Percentiles rank a stretch among this genome's conserved stretches.
Evolutionary conservation across 2,797 vertebrate genomes (phyloP).

Genomic region (Oophaga sylvatica): DNA sequence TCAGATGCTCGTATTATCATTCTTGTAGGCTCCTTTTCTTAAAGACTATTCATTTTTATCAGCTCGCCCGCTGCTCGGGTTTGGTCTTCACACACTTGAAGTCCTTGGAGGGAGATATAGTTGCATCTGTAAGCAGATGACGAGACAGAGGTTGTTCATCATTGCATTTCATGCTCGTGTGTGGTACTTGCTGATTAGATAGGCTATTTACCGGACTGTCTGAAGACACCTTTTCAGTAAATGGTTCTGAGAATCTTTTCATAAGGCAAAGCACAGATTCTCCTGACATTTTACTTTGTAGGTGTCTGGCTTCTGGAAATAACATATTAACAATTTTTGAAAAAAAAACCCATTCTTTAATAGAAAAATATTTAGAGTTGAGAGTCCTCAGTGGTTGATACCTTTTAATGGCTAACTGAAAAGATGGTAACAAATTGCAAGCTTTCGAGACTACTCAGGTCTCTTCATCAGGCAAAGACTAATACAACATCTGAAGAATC

Average conservation of each 20-base stretch:
- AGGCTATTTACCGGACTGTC: background rate
- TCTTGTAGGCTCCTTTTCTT: constrained; percentile 39
- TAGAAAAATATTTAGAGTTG: too few species aligned
- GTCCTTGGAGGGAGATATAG: constrained; percentile 45
- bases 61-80: constrained; percentile 33
- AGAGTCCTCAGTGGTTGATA: too few species aligned
- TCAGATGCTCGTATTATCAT: constrained; percentile 56
- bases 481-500: too few species aligned
- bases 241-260: background rate
- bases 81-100: constrained; percentile 28
- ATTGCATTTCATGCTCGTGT: background rate
- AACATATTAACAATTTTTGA: constrained; percentile 16
- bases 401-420: too few species aligned
- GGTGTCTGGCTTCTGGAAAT: constrained; percentile 4
- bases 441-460: too few species aligned
- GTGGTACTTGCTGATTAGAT: constrained; percentile 36
- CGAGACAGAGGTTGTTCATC: constrained; percentile 42
- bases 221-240: constrained; percentile 31
- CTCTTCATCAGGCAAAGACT: too few species aligned
- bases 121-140: constrained; percentile 20
- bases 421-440: too few species aligned
- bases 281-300: constrained; percentile 23
- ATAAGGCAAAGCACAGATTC: constrained; percentile 31
- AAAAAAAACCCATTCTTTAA: background rate
- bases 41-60: constrained; percentile 43